Evolutionary conservation across 2,113 vertebrate species (phyloP), one percentile per base, ranked within the genome.

Genomic region (Prinia subflava): DNA sequence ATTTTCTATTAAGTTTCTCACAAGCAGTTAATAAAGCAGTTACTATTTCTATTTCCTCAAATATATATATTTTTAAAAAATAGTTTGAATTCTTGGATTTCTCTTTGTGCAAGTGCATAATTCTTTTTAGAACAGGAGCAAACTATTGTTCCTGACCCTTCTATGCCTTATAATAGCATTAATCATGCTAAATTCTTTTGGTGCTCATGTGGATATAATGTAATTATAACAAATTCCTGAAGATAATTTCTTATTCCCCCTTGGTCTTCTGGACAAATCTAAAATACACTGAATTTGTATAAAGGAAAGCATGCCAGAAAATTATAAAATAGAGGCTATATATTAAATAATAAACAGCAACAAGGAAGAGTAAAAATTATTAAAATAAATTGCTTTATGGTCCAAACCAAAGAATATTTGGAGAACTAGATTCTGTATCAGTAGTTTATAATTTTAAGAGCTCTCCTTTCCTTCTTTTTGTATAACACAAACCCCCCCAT

Each of bases 181-280:
- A 97, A 97, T 91, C 95, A 97, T 97, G 95, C 90, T 97, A 93
- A 97, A 97, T 96, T 95, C 93, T 93, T 96, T 75, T 91, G 80
- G 86, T 94, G 92, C 92, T 95, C 94, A 94, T 89, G 92, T 94
- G 91, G 94, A 95, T 95, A 82, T 95, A 97, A 96, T 95, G 94
- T 87, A 96, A 96, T 96, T 94, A 95, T 87, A 96, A 86, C 83
- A 94, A 95, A 97, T 97, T 96, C 91, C 81, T 93, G 90, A 83
- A 67, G 95, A 78, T 86, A 77, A 82, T 73, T 84, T 90, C 87
- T 92, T 86, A 88, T 67, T 78, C 81, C 74, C 14, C 42, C 16
- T 80, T 85, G 63, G 74, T 83, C n/a, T 84, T 59, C 0, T 2
- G 71, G 42, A 44, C 5, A 86, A 79, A 91, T 19, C 14, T 71